phyloP scores from a whole-genome alignment of 2,888 invertebrate genomes.

The Microchrysa polita region DNA sequence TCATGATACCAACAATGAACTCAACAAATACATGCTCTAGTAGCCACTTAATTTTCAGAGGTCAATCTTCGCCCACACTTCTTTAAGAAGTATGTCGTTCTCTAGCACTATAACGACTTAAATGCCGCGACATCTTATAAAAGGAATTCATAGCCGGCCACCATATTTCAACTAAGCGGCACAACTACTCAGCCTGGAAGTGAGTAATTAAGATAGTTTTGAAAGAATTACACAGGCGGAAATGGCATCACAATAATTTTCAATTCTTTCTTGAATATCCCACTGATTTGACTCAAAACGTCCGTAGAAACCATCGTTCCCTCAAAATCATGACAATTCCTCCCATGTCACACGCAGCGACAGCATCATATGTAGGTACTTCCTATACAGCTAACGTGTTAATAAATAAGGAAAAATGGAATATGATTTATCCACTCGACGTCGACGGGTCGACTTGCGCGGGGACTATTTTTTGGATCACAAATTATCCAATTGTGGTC shows the following conservation, averaged over 20 bases:
- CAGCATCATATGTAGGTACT: not conserved
- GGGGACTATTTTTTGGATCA: not conserved
- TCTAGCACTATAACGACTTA: too few relatives aligned
- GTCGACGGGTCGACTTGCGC: too few relatives aligned
- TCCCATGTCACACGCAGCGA: not conserved
- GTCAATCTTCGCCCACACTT: too few relatives aligned
- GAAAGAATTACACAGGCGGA: constrained; percentile 46
- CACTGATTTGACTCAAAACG: not conserved
- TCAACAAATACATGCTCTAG: too few relatives aligned
- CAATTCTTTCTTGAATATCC: not conserved
- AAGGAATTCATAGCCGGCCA: too few relatives aligned
- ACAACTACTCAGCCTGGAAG: constrained; percentile 38
- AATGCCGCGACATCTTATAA: too few relatives aligned
- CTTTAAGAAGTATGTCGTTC: too few relatives aligned
- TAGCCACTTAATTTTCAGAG: too few relatives aligned
- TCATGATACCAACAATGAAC: too few relatives aligned
- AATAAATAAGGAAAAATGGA: constrained; percentile 1
- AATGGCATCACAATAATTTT: constrained; percentile 25
- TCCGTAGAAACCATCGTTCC: too few relatives aligned
- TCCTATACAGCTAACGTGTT: constrained; percentile 5
- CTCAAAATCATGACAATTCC: not conserved
- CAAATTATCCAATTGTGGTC: constrained; percentile 27
- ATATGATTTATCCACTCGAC: not conserved
- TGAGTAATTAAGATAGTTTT: constrained; percentile 46
- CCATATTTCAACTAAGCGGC: too few relatives aligned